These are phyloP conservation scores for Aricia artaxerxes DNA, from an alignment of 2,888 invertebrate genomes.

Conservation along the genomic window DNA sequence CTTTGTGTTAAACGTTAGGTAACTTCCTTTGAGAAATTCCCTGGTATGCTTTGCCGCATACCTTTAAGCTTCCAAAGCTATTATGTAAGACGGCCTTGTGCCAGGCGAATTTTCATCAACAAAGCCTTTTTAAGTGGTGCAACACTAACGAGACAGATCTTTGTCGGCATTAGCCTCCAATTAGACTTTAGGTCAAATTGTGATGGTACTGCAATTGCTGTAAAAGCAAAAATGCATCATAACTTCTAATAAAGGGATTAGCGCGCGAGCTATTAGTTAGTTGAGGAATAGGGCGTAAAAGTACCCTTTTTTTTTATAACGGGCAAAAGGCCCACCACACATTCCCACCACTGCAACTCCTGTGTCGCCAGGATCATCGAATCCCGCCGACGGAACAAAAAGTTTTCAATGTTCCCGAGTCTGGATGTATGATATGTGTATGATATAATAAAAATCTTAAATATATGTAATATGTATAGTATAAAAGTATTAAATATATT, in stretches of 20 bases:
- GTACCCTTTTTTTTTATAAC: too few species aligned
- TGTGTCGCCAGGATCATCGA: too few species aligned
- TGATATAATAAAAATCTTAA: too few species aligned
- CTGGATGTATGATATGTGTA: too few species aligned
- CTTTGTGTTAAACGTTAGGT: neutral
- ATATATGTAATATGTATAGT: too few species aligned
- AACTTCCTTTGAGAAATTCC: neutral
- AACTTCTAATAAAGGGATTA: neutral
- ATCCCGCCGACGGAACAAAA: too few species aligned
- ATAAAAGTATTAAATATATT: too few species aligned
- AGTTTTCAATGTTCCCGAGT: too few species aligned
- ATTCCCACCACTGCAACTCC: too few species aligned
- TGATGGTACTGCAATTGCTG: conserved; percentile 52
- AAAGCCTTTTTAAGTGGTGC: conserved; percentile 3
- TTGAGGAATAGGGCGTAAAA: too few species aligned
- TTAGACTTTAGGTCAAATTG: neutral
- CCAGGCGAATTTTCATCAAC: neutral
- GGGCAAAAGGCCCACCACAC: too few species aligned
- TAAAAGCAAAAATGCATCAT: neutral
- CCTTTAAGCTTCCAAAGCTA: neutral
- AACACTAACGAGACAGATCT: neutral
- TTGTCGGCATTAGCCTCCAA: neutral
- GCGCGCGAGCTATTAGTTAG: too few species aligned
- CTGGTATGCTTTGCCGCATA: neutral
- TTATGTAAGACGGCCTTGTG: conserved; percentile 3